These are phyloP conservation scores for Lacerta bilineata DNA, from an alignment of 2,797 vertebrate species.

Conservation along the genomic window DNA sequence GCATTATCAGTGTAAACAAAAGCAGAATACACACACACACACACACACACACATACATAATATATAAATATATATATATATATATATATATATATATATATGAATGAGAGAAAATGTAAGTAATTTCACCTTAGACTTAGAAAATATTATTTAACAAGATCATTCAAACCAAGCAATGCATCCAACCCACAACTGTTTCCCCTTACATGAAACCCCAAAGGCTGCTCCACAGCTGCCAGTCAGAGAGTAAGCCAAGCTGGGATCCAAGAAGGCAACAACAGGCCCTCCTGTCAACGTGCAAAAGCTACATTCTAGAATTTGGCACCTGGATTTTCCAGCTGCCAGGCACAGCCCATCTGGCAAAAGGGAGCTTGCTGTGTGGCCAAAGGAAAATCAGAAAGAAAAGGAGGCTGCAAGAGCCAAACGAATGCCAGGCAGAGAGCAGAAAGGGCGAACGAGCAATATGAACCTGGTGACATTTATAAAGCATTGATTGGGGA, in stretches of 20 bases:
- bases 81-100: too few species aligned
- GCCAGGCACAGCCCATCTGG: conserved; percentile 57
- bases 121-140: conserved; percentile 1
- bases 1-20: conserved; percentile 10
- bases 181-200: conserved; percentile 53
- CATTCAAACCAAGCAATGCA: conserved; percentile 50
- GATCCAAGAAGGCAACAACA: conserved; percentile 61
- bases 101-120: neutral
- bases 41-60: too few species aligned
- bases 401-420: conserved; percentile 20
- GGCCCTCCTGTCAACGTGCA: conserved; percentile 36
- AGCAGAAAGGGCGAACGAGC: conserved; percentile 1
- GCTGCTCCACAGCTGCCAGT: conserved; percentile 45
- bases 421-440: neutral
- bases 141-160: conserved; percentile 41
- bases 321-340: conserved; percentile 60
- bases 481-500: neutral
- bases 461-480: rapidly evolving
- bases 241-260: conserved; percentile 54
- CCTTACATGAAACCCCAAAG: conserved; percentile 7
- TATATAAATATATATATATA: too few species aligned
- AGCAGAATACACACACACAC: neutral
- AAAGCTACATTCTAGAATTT: conserved; percentile 56
- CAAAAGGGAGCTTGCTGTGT: conserved; percentile 27
- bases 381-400: conserved; percentile 18